Conservation (phyloP, 2,797 vertebrate species). For the Crax fasciolata region DNA sequence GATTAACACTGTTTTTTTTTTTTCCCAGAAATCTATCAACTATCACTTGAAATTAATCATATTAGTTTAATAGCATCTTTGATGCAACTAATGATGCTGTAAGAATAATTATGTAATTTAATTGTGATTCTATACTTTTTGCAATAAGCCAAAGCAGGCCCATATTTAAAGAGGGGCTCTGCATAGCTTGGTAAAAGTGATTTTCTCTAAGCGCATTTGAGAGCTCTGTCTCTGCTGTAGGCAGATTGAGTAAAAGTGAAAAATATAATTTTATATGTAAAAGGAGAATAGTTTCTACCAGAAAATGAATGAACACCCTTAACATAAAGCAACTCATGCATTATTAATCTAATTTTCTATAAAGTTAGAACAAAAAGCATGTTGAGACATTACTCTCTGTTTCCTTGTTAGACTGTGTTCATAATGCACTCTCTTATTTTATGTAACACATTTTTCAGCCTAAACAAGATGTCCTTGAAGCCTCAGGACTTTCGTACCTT, state of each 20-base stretch:
- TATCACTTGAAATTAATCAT: not conserved
- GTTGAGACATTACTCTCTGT: conserved; percentile 42
- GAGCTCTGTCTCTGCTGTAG: not conserved
- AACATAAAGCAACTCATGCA: conserved; percentile 12
- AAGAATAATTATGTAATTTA: not conserved
- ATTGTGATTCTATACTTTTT: not conserved
- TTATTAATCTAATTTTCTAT: conserved; percentile 56
- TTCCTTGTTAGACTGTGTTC: conserved; percentile 33
- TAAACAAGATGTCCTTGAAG: conserved; percentile 65
- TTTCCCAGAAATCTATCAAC: not conserved
- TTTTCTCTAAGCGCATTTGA: not conserved
- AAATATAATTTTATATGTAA: not conserved
- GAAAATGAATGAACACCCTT: conserved; percentile 33
- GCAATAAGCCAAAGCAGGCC: not conserved
- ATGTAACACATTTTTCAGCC: conserved; percentile 42
- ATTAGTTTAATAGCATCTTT: not conserved
- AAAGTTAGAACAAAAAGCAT: conserved; percentile 48
- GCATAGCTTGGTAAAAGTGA: not conserved
- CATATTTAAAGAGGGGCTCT: rapidly evolving
- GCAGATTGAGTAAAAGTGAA: not conserved
- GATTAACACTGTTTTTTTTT: rapidly evolving
- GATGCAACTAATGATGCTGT: not conserved
- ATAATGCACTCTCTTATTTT: conserved; percentile 40
- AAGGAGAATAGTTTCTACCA: conserved; percentile 24
- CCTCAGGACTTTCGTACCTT: conserved; percentile 54